Base-by-base conservation (phyloP, 2,113 vertebrate species). In the Thymallus thymallus region DNA sequence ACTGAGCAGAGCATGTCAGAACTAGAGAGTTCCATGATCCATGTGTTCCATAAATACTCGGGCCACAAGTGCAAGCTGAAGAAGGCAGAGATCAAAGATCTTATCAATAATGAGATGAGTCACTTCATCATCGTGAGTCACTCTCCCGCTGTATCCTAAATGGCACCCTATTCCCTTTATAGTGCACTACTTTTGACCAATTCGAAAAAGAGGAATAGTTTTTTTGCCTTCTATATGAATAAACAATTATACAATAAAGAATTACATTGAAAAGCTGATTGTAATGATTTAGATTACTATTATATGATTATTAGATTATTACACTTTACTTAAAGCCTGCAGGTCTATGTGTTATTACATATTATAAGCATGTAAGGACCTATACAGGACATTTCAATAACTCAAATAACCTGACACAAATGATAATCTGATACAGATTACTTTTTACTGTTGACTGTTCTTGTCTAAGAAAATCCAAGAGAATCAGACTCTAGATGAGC, bases 101-200 rank as follows among this genome's bases (percentile, higher is more conserved):
- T 94, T 0, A 91, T 94, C 75, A 91, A 93, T 83, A 86, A 91
- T 3, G 92, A 94, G 79, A 90, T 94, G 91, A 84, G 65, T 64
- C 79, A 89, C 56, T 93, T 94, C 71, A 90, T 93, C 12, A 67
- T 80, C 85, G 92, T 92, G 55, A 76, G 86, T 69, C 14, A 16
- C 20, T 24, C n/a, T 48, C 23, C 0, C 0, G 22, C 7, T 60
- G 46, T 63, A 29, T 63, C 1, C 22, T 13, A 9, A 63, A 63
- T 63, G 61, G 35, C 35, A 35, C 35, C 35, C 35, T 35, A 35
- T 35, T 35, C 1, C 35, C 35, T 35, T 9, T 35, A 41, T 10
- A 41, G 35, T 41, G 35, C 35, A 41, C 35, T 41, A 41, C 35
- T 41, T 41, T 41, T 41, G 35, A 20, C 5, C 51, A 20, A 55